These are phyloP conservation scores for Artibeus jamaicensis DNA, from an alignment of 2,797 vertebrate genomes.

Conservation along the genomic window DNA sequence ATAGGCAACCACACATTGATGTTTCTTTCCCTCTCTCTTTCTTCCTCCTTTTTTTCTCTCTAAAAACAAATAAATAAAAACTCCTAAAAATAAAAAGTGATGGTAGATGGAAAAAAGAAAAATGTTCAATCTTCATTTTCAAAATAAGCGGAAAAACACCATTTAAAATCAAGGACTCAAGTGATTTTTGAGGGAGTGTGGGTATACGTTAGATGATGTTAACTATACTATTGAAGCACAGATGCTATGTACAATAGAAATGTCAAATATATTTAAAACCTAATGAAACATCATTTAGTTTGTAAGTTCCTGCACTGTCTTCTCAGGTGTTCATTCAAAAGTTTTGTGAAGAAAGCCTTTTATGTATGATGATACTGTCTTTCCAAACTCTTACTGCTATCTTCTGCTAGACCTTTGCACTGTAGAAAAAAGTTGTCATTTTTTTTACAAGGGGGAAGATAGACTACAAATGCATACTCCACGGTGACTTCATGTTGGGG, in stretches of 20 bases:
- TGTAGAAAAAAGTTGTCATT: neutral
- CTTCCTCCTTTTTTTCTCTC: too few species aligned
- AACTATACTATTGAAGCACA: neutral
- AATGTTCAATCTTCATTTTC: neutral
- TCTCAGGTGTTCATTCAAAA: neutral
- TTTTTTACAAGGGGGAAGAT: neutral
- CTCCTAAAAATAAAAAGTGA: neutral
- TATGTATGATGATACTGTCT: neutral
- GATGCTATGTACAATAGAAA: neutral
- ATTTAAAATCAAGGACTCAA: neutral
- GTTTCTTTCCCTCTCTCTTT: too few species aligned
- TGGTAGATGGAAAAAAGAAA: neutral
- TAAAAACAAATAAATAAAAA: too few species aligned
- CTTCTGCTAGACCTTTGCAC: neutral
- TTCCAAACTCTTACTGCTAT: neutral
- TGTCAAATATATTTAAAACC: neutral
- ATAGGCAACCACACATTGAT: too few species aligned
- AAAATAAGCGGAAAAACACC: neutral
- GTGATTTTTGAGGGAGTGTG: neutral
- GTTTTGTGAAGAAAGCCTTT: neutral
- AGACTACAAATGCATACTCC: neutral
- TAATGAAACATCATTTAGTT: neutral
- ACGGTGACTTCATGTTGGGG: neutral
- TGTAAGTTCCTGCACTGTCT: neutral
- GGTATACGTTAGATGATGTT: neutral